Evolutionary conservation across 2,113 vertebrate species (phyloP).

Genomic region (Suricata suricatta): DNA sequence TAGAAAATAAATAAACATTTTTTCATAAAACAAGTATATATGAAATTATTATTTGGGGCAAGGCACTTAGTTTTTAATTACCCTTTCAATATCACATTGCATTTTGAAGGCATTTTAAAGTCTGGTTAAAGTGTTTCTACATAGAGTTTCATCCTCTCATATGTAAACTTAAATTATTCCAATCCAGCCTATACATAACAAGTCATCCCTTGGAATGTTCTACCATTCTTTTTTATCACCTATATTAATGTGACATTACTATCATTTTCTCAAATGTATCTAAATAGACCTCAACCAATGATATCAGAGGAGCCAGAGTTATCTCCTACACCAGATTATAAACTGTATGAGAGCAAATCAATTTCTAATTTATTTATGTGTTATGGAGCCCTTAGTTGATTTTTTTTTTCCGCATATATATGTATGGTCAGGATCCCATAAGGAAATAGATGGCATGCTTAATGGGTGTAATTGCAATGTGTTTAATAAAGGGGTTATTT

Average conservation of each 20-base stretch:
- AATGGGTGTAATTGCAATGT: neutral
- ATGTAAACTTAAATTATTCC: neutral
- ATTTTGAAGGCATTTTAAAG: neutral
- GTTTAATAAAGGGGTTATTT: neutral
- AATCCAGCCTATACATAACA: neutral
- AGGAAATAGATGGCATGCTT: neutral
- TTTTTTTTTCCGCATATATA: slow-evolving; percentile 5
- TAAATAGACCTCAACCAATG: neutral
- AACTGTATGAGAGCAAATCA: slow-evolving; percentile 20
- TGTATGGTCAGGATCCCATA: neutral
- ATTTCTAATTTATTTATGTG: slow-evolving; percentile 52
- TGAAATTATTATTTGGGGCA: neutral
- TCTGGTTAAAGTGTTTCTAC: slow-evolving; percentile 7
- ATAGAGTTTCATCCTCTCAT: neutral
- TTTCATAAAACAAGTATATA: neutral
- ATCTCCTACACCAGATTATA: neutral
- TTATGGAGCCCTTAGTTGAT: neutral
- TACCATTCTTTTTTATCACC: neutral
- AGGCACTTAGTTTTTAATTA: neutral
- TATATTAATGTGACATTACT: neutral
- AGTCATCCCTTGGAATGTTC: neutral
- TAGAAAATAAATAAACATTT: neutral
- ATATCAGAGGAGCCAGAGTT: neutral
- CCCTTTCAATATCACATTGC: neutral
- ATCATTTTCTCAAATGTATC: neutral